Evolutionary conservation across 2,113 vertebrate species (phyloP), one percentile per base, ranked within the genome.

Genomic region (Periophthalmodon schlosseri): DNA sequence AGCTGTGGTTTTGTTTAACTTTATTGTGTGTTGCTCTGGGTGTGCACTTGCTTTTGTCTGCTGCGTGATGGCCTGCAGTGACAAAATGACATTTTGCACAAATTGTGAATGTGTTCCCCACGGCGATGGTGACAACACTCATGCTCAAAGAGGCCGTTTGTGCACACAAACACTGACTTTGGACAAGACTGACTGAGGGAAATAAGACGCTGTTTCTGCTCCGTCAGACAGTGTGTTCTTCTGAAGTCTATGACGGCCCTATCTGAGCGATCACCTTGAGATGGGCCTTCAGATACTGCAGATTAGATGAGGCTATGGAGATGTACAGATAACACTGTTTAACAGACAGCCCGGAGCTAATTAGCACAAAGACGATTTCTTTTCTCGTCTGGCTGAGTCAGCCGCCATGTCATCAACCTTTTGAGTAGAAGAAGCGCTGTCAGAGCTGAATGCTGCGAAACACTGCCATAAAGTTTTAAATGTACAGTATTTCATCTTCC

Each of bases 221-320:
- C 83, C 81, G 69, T 85, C 82, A 90, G 83, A 90, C 84, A 83
- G 77, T 68, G 77, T 61, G 68, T 64, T 75, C 83, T 77, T 85
- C 90, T 92, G 81, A 87, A 88, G 79, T 90, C 68, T 4, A 21
- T 75, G 57, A 67, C 76, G 80, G 66, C 78, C 87, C 83, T 83
- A 89, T 91, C 81, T 82, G 84, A 83, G 83, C 84, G 84, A 86
- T 92, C 89, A 90, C 87, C 89, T 88, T 90, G 91, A 88, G 90
- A 90, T 85, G 69, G 63, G 85, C 81, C 82, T 77, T 86, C 83
- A 83, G 87, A 91, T 88, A 86, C 79, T 33, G 69, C 84, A 83
- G 89, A 91, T 90, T 85, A 89, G 89, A 89, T 86, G 13, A 60
- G 81, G 78, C 79, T 79, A 85, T 77, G 74, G 74, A 87, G 83